These are phyloP conservation scores for Pseudoatta argentina DNA, from an alignment of 1,140 invertebrate genomes.

Conservation along the genomic window DNA sequence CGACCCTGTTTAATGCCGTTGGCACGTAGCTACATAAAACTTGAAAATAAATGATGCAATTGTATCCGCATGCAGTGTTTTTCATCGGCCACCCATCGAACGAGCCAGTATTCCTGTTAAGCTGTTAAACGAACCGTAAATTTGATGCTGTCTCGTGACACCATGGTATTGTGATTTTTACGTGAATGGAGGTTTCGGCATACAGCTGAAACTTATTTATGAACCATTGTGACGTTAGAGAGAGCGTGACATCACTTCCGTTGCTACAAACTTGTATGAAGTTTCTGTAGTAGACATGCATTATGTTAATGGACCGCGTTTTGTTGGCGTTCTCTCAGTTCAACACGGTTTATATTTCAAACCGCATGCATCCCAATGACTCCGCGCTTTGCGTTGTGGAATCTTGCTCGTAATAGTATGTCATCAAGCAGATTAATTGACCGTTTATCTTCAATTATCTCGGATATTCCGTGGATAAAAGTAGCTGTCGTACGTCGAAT, in stretches of 20 bases:
- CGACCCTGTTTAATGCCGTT: constrained; percentile 34
- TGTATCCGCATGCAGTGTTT: constrained; percentile 45
- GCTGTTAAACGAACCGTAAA: constrained; percentile 65
- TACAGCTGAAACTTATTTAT: constrained; percentile 67
- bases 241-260: constrained; percentile 66
- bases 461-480: constrained; percentile 34
- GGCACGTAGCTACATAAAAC: constrained; percentile 47
- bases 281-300: constrained; percentile 55
- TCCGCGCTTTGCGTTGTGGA: constrained; percentile 5
- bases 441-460: constrained; percentile 40
- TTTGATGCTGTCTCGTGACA: constrained; percentile 59
- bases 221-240: constrained; percentile 68
- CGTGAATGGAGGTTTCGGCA: constrained; percentile 61
- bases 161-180: constrained; percentile 57
- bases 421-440: constrained; percentile 48
- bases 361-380: not conserved
- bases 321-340: constrained; percentile 34
- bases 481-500: constrained; percentile 27
- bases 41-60: constrained; percentile 56
- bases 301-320: constrained; percentile 66
- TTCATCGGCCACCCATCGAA: constrained; percentile 46
- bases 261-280: constrained; percentile 53
- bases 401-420: constrained; percentile 21
- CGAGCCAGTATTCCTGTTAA: not conserved
- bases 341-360: constrained; percentile 25